Percentiles rank a stretch among this genome's conserved stretches.
Conservation (phyloP, 2,888 invertebrate species). For the Conus canariensis region DNA sequence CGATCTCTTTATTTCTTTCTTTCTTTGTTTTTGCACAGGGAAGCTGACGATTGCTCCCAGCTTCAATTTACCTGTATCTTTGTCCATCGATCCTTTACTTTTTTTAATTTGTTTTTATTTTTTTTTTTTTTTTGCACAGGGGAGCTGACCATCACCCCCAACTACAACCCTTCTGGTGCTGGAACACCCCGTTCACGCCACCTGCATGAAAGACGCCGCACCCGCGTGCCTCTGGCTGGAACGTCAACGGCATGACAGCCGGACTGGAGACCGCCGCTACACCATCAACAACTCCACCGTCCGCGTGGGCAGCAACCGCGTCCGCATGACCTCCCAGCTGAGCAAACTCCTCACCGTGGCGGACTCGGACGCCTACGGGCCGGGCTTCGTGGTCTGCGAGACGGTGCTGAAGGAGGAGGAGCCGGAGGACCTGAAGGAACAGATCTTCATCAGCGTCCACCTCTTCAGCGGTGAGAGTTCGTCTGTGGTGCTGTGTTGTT, state of each 20-base stretch:
- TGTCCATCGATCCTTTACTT: background rate
- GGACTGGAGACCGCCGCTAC: background rate
- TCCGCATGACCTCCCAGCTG: background rate
- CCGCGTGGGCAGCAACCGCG: background rate
- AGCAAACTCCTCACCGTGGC: slow-evolving; percentile 5
- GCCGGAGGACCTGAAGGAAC: background rate
- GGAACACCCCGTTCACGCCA: slow-evolving; percentile 5
- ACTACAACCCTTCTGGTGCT: slow-evolving; percentile 18
- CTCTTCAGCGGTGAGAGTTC: background rate
- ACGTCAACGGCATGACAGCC: background rate
- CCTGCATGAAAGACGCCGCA: slow-evolving; percentile 5
- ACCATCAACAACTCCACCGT: background rate
- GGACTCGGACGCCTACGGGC: background rate
- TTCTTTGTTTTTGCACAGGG: too few relatives aligned
- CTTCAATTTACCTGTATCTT: background rate
- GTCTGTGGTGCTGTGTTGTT: background rate
- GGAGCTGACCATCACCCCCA: background rate
- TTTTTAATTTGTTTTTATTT: background rate
- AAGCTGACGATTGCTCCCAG: background rate
- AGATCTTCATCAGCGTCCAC: slow-evolving; percentile 14
- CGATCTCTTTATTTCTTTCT: too few relatives aligned
- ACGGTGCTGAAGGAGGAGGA: background rate
- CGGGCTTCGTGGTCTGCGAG: background rate
- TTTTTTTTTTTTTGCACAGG: background rate
- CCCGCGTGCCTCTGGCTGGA: background rate